phyloP scores from a whole-genome alignment of 2,888 invertebrate genomes.

The Dusona sp. region DNA sequence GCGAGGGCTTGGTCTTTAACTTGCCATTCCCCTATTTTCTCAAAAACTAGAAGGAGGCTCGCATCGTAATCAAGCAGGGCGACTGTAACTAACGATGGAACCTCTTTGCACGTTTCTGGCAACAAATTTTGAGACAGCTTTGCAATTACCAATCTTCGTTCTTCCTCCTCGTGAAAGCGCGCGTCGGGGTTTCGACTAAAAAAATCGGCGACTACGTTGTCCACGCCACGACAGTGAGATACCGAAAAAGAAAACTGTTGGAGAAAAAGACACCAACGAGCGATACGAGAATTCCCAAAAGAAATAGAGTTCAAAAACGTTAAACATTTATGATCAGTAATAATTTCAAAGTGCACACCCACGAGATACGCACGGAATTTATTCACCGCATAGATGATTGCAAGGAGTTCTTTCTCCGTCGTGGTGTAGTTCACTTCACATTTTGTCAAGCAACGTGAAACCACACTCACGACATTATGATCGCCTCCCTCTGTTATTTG shows the following conservation, averaged over 20 bases:
- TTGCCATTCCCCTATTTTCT: not conserved
- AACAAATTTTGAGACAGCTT: not conserved
- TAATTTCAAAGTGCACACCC: not conserved
- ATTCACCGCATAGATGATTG: not conserved
- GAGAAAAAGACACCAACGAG: slow-evolving; percentile 29
- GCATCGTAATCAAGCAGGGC: not conserved
- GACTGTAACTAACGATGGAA: not conserved
- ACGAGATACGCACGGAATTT: not conserved
- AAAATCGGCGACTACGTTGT: too few relatives aligned
- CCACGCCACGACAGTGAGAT: too few relatives aligned
- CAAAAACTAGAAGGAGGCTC: not conserved
- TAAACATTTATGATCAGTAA: too few relatives aligned
- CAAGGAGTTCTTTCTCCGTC: too few relatives aligned
- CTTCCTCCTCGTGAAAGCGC: not conserved
- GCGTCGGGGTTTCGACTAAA: too few relatives aligned
- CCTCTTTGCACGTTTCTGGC: not conserved
- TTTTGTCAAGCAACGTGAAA: too few relatives aligned
- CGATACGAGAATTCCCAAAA: too few relatives aligned
- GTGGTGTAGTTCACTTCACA: too few relatives aligned
- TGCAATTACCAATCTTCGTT: not conserved
- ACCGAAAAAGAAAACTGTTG: slow-evolving; percentile 33
- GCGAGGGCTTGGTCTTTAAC: too few relatives aligned
- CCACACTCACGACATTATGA: too few relatives aligned
- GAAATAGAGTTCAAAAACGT: too few relatives aligned
- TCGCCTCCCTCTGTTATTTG: slow-evolving; percentile 20